Base-by-base conservation (phyloP, 2,888 invertebrate genomes). In the Anorthoa munda region DNA sequence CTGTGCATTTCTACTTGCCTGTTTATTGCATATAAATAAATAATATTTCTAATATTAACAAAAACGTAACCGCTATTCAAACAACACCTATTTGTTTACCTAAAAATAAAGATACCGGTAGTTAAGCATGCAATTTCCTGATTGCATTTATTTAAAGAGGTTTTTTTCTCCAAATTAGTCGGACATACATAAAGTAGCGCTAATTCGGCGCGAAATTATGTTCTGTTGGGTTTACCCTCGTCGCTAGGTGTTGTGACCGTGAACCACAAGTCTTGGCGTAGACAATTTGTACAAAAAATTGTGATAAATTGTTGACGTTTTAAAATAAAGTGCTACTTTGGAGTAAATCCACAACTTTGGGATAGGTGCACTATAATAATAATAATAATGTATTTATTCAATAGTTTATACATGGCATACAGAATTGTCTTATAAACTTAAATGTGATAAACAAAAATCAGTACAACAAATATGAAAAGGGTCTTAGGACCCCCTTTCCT, bases 141-240 rank as follows among this genome's bases (percentile, higher is more conserved):
- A 70, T 84, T 82, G 72, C 67, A 77, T 81, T 81, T 72, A 79
- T 82, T 69, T 79, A 79, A 77, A 78, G 51, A 48, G 56, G 69
- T 86, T 84, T 86, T 86, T 78, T 79, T 77, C n/a, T 23, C 9
- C 31, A 67, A 68, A 76, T 67, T 70, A 60, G 46, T 58, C 55
- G 31, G 66, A 72, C 66, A 63, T 75, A 63, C 74, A 72, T 46
- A 56, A 66, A 66, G 39, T 51, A 55, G 13, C 50, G 21, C 7
- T 66, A 77, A 85, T 85, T 80, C 31, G 53, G 56, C 81, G 79
- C 78, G 84, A 76, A 86, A 86, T 85, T 81, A 71, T 79, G 73
- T 59, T 65, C 66, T 56, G 72, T 58, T 69, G 65, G 58, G 45
- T 86, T 84, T 72, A 56, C 58, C 48, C 50, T 26, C 56, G 51